phyloP scores from a whole-genome alignment of 2,888 invertebrate species.

The Idaea biselata region DNA sequence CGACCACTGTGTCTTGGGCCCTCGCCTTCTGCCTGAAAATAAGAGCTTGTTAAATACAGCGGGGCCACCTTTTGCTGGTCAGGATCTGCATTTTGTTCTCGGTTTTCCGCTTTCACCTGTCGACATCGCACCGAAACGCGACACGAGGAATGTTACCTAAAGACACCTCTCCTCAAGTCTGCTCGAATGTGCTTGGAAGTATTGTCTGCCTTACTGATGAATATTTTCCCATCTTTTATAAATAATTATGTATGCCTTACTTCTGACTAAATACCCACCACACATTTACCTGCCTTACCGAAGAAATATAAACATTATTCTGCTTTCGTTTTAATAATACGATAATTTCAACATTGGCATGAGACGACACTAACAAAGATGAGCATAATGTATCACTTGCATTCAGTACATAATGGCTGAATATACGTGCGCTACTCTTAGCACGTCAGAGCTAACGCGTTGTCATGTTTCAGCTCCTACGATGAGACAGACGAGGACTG shows the following conservation, averaged over 20 bases:
- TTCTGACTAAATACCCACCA: conserved; percentile 29
- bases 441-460: neutral
- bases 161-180: conserved; percentile 37
- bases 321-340: conserved; percentile 69
- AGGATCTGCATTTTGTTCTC: conserved; percentile 52
- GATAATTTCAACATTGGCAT: conserved; percentile 54
- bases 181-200: conserved; percentile 60
- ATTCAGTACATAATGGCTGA: conserved; percentile 69
- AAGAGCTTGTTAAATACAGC: conserved; percentile 45
- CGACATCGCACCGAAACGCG: conserved; percentile 45
- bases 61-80: conserved; percentile 22
- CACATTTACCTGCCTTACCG: conserved; percentile 21
- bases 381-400: conserved; percentile 56
- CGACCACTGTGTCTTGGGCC: conserved; percentile 34
- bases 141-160: conserved; percentile 23
- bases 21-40: conserved; percentile 37
- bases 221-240: conserved; percentile 53
- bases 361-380: conserved; percentile 69
- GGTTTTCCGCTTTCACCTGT: conserved; percentile 56
- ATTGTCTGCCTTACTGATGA: conserved; percentile 79
- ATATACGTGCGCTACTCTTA: conserved; percentile 7
- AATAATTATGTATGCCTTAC: conserved; percentile 47
- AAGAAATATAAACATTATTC: conserved; percentile 35
- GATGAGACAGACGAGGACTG: conserved; percentile 86
- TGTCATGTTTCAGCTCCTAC: conserved; percentile 80